Conservation (phyloP, 1,140 invertebrate species). For the Hormaphis cornu region DNA sequence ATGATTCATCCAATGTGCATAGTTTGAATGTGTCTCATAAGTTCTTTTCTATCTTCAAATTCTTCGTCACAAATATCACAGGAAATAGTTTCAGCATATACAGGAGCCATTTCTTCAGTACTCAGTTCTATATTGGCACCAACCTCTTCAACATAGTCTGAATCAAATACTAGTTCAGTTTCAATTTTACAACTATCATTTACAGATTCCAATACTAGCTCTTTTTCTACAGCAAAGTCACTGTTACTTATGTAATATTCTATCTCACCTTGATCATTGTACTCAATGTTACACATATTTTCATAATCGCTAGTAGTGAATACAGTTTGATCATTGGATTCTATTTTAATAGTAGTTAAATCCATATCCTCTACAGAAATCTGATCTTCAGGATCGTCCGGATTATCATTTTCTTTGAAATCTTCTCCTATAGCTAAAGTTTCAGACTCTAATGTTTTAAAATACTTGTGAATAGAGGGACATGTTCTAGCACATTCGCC, state of each 20-base stretch:
- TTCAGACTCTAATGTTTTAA: conserved; percentile 47
- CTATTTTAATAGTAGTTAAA: conserved; percentile 5
- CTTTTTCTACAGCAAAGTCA: background rate
- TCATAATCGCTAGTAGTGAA: background rate
- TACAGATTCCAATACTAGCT: background rate
- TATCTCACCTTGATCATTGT: background rate
- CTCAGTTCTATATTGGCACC: conserved; percentile 35
- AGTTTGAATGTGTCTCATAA: conserved; percentile 65
- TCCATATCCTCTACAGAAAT: conserved; percentile 30
- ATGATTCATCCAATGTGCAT: conserved; percentile 43
- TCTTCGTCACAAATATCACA: conserved; percentile 72
- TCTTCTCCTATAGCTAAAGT: conserved; percentile 41
- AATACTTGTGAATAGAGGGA: conserved; percentile 6
- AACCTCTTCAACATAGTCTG: conserved; percentile 35
- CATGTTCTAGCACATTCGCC: conserved; percentile 35
- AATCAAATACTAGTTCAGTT: conserved; percentile 8
- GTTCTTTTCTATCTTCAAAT: conserved; percentile 59
- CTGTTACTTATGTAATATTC: background rate
- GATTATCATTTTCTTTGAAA: conserved; percentile 8
- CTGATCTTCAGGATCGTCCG: conserved; percentile 21
- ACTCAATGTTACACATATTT: background rate
- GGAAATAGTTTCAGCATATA: conserved; percentile 41
- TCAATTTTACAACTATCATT: conserved; percentile 10
- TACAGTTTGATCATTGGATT: background rate
- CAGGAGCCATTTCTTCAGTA: conserved; percentile 12